Base-by-base conservation (phyloP, 2,113 vertebrate species). In the Scomber scombrus region DNA sequence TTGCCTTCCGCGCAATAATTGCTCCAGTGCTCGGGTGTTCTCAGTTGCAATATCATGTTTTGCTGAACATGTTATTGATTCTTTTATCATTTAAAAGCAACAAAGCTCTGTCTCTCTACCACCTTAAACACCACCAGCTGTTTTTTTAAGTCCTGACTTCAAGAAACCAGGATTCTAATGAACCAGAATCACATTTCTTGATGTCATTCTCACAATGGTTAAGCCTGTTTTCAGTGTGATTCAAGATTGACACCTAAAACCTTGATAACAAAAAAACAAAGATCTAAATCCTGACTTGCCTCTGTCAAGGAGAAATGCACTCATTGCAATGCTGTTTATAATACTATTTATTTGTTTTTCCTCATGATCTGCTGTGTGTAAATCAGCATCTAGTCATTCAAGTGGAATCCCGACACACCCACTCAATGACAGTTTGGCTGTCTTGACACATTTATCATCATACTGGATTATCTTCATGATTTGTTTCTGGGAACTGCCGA, bases 41-140 rank as follows among this genome's bases (percentile, higher is more conserved):
- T 80, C 70, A 47, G 58, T 54, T 85, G 65, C 65, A 66, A 75
- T 82, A 75, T 81, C 69, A 76, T 70, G 72, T 89, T 87, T 71
- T 88, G 40, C 47, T 58, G 50, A 58, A 54, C 45, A 50, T n/a
- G 29, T 54, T 56, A 23, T 23, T 43, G 1, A 62, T 10, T 5
- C 18, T 43, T 68, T 74, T 62, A 40, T 29, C 13, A 15, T 60
- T 19, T 31, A 21, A 67, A 46, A 56, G 12, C 13, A 45, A 23
- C 8, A 19, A 49, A 52, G 7, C 29, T 52, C 29, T 11, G 12
- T 54, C 57, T 57, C 7, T 55, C 34, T 57, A 7, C 11, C 0
- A 0, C 12, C 8, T 5, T 11, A 19, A 34, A 13, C 3, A 19
- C 45, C 31, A 21, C 0, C 2, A 40, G 19, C 21, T 15, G 50